phyloP scores from a whole-genome alignment of 92 coral and sea anemone genomes.

The Umimayanthus chanpuru region DNA sequence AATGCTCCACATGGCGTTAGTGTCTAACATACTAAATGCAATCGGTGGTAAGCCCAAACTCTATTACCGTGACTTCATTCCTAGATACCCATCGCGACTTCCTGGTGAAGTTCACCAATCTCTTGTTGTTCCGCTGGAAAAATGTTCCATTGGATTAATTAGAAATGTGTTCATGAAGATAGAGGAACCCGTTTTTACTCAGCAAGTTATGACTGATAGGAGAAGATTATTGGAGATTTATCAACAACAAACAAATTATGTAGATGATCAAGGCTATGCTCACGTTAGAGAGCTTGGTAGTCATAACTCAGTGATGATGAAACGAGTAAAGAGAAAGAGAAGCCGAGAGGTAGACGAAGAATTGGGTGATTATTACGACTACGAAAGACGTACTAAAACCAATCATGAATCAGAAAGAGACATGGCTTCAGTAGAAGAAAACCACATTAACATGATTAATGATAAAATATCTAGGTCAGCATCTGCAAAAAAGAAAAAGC shows the following conservation, averaged over 20 bases:
- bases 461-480: background rate
- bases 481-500: background rate
- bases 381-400: background rate
- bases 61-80: constrained; percentile 52
- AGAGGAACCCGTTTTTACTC: constrained; percentile 59
- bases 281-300: background rate
- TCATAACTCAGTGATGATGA: background rate
- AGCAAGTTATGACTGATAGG: constrained; percentile 9
- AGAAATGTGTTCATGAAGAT: constrained; percentile 84
- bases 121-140: constrained; percentile 70
- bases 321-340: background rate
- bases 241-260: constrained; percentile 9
- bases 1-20: constrained; percentile 79
- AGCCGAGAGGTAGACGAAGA: background rate
- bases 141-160: constrained; percentile 66
- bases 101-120: constrained; percentile 85
- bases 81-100: constrained; percentile 71
- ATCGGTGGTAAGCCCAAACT: constrained; percentile 72
- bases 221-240: constrained; percentile 21
- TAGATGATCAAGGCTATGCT: constrained; percentile 13
- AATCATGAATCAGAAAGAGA: background rate
- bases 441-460: too few species aligned
- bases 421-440: background rate
- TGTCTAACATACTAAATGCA: constrained; percentile 82
- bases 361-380: background rate